Conservation (phyloP, 2,888 invertebrate species). For the Nowickia ferox region DNA sequence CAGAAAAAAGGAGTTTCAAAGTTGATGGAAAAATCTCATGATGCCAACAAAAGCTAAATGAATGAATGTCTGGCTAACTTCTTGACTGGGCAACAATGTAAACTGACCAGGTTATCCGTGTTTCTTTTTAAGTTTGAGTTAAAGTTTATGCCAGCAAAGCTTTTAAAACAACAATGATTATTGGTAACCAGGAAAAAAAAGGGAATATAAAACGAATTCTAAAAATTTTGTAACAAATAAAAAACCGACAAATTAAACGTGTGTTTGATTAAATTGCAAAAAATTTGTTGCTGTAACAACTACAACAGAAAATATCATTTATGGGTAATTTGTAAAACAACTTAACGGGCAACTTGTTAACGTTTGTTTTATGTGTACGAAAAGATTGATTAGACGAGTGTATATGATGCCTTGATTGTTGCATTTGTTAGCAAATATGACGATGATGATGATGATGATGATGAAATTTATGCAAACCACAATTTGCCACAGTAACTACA, state of each 20-base stretch:
- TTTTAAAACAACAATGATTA: not conserved
- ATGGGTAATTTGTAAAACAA: conserved; percentile 79
- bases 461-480: conserved; percentile 70
- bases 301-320: conserved; percentile 77
- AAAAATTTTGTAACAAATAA: not conserved
- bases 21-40: conserved; percentile 46
- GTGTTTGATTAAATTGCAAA: conserved; percentile 80
- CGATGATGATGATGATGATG: conserved; percentile 53
- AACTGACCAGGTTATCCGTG: conserved; percentile 41
- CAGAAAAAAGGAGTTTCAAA: conserved; percentile 19
- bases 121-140: conserved; percentile 3
- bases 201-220: not conserved
- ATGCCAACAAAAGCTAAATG: conserved; percentile 15
- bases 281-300: conserved; percentile 45
- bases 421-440: conserved; percentile 29
- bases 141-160: not conserved
- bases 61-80: conserved; percentile 35
- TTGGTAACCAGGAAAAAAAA: conserved; percentile 50
- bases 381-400: conserved; percentile 20
- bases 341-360: conserved; percentile 72
- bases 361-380: conserved; percentile 53
- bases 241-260: conserved; percentile 53
- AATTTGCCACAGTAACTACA: conserved; percentile 52
- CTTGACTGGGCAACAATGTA: conserved; percentile 31
- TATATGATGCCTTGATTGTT: conserved; percentile 33